These are phyloP conservation scores for Salticus scenicus DNA, from an alignment of 2,888 invertebrate species.

Conservation along the genomic window DNA sequence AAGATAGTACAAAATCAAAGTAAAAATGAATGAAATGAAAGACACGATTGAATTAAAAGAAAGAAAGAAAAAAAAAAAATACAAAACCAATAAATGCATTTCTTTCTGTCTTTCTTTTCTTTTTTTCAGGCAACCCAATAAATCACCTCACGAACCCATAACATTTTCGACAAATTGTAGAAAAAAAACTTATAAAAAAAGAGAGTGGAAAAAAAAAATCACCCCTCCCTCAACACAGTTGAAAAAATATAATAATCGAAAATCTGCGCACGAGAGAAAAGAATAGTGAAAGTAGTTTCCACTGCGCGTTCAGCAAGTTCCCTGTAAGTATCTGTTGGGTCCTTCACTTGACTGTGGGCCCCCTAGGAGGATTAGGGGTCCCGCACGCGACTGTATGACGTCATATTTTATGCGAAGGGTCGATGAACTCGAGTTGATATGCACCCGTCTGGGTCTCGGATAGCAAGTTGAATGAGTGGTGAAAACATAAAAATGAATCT, in stretches of 20 bases:
- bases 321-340: conserved; percentile 54
- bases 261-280: not conserved
- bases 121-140: conserved; percentile 29
- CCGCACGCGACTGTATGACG: conserved; percentile 60
- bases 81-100: not conserved
- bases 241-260: conserved; percentile 23
- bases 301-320: conserved; percentile 48
- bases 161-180: conserved; percentile 62
- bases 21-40: too few relatives aligned
- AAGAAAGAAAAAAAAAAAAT: not conserved
- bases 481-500: not conserved
- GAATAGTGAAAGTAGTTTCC: conserved; percentile 42
- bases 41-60: too few relatives aligned
- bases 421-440: conserved; percentile 42
- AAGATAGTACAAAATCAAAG: too few relatives aligned
- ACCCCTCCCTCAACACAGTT: not conserved
- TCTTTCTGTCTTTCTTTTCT: too few relatives aligned
- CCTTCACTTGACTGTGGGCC: conserved; percentile 61
- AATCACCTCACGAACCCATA: conserved; percentile 55
- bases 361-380: conserved; percentile 53
- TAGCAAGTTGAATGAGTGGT: not conserved
- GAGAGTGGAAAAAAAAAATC: conserved; percentile 22
- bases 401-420: conserved; percentile 58
- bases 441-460: not conserved
- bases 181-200: conserved; percentile 47